phyloP scores from a whole-genome alignment of 2,888 invertebrate species.

The Creontiades dilutus region DNA sequence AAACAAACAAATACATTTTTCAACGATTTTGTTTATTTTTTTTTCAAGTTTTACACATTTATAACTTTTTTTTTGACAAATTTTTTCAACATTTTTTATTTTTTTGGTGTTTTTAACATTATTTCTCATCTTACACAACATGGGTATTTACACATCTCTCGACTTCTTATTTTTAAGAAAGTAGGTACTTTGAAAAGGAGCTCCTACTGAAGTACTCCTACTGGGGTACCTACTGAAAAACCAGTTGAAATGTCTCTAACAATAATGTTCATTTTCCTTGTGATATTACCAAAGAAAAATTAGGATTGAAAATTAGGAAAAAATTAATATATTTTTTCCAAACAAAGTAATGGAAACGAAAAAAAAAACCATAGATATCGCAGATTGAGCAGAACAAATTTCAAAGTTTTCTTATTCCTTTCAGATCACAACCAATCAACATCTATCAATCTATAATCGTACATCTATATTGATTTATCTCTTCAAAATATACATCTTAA shows the following conservation, averaged over 20 bases:
- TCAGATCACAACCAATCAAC: conserved; percentile 60
- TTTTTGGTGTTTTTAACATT: conserved; percentile 64
- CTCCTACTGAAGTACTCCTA: not conserved
- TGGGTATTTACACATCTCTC: conserved; percentile 53
- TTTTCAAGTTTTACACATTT: conserved; percentile 57
- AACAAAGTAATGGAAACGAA: conserved; percentile 43
- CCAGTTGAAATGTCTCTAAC: not conserved
- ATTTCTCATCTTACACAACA: conserved; percentile 47
- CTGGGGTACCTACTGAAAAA: not conserved
- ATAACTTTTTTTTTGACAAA: conserved; percentile 3
- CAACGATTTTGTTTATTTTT: conserved; percentile 44
- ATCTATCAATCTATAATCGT: not conserved
- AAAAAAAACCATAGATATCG: conserved; percentile 22
- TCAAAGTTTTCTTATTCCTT: conserved; percentile 21
- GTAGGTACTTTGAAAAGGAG: too few species aligned
- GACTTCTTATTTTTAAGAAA: not conserved
- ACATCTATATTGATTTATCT: not conserved
- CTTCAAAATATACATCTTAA: conserved; percentile 49
- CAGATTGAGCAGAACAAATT: conserved; percentile 54
- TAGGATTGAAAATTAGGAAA: not conserved
- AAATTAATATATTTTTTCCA: conserved; percentile 2
- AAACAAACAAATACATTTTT: conserved; percentile 36
- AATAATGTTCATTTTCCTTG: not conserved
- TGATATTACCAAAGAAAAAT: not conserved
- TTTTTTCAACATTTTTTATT: conserved; percentile 33